Evolutionary conservation across 2,113 vertebrate species (phyloP), one percentile per base, ranked within the genome.

Genomic region (Calcarius ornatus): DNA sequence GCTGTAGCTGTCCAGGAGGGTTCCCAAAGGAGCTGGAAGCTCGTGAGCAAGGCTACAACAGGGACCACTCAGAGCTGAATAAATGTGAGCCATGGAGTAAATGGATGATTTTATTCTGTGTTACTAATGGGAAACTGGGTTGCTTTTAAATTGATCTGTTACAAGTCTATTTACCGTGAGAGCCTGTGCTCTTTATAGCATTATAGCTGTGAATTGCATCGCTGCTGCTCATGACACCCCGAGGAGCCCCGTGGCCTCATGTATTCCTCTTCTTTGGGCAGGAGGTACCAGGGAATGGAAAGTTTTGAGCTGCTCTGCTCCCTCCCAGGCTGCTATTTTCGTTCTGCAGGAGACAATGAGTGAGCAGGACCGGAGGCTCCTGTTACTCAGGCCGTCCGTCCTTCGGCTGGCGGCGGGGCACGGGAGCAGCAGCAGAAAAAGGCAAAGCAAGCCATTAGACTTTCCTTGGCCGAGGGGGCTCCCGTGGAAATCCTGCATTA

Each of bases 291-390:
- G 60, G 38, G 69, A 92, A 68, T 70, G 86, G 85, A 72, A 92
- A 94, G 83, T 93, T 95, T 70, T 69, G 91, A 93, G 94, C 68
- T 84, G 10, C 63, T 35, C 69, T 6, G 3, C 47, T 88, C 63
- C 68, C 66, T 93, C 70, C 47, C 65, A 37, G 76, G 89, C 86
- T 90, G 76, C 85, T 97, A 20, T 95, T 96, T 94, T 75, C 56
- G 81, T 89, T 90, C 92, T 83, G 60, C 65, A n/a, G 86, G 43
- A 93, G 78, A 78, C 85, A 81, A 19, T 63, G 37, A 91, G 73
- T 2, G 88, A 94, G 69, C 64, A 59, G 88, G 42, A 78, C 85
- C 11, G 2, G 73, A 94, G 95, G 95, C 90, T 94, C 8, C 85
- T 35, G 73, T 90, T 81, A 63, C 78, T 30, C 54, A 24, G 56